Percentiles rank a stretch among this genome's conserved stretches.
These are phyloP conservation scores for Tribolium freemani DNA, from an alignment of 2,888 invertebrate genomes.

Conservation along the genomic window DNA sequence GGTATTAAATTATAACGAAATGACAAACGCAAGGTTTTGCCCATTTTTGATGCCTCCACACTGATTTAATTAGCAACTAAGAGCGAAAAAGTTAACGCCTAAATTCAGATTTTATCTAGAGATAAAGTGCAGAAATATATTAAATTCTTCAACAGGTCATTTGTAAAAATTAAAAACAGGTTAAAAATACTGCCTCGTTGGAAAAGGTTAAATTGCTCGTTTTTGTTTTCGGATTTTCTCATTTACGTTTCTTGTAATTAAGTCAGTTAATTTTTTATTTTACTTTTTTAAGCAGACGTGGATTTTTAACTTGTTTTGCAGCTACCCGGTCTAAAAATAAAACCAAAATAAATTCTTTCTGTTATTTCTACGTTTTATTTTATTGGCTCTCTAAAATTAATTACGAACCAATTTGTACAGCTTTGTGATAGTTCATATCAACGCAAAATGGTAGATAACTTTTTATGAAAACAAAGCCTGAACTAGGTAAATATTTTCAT, in stretches of 20 bases:
- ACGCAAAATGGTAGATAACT: neutral
- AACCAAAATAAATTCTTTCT: neutral
- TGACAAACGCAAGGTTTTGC: conserved; percentile 5
- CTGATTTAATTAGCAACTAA: neutral
- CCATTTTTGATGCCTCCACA: neutral
- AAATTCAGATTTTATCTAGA: neutral
- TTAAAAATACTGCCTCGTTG: neutral
- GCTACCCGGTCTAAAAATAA: neutral
- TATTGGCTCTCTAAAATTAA: neutral
- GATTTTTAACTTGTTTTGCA: no score
- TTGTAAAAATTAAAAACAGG: neutral
- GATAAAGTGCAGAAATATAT: no score
- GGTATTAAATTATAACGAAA: conserved; percentile 6
- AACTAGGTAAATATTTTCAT: conserved; percentile 9
- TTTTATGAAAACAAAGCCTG: neutral
- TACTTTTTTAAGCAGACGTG: no score
- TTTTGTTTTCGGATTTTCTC: neutral
- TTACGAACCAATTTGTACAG: neutral
- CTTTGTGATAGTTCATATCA: neutral
- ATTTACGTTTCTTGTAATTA: neutral
- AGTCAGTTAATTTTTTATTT: neutral
- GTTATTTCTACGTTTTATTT: neutral
- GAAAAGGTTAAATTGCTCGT: neutral
- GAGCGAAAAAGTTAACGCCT: neutral
- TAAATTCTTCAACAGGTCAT: neutral